Evolutionary conservation across 2,888 invertebrate species (phyloP).

Genomic region (Clusia tigrina): DNA sequence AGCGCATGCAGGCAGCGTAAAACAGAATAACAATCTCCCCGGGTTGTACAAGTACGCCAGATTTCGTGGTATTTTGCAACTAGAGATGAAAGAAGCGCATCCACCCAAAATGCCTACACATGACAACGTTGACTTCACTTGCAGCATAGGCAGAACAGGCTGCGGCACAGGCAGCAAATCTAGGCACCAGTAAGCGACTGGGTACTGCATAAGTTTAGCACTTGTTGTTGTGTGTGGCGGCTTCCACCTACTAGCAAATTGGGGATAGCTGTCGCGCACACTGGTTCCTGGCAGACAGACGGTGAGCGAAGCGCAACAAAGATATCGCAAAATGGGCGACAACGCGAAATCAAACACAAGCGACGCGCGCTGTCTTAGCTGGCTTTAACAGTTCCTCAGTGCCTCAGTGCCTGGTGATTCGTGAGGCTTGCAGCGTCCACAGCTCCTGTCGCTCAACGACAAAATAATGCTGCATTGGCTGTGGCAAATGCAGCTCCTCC

Average conservation of each 20-base stretch:
- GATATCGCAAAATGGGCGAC: constrained; percentile 35
- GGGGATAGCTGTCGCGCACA: background rate
- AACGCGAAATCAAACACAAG: constrained; percentile 32
- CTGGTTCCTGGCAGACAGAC: background rate
- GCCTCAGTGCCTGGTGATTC: no score
- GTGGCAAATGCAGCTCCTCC: constrained; percentile 7
- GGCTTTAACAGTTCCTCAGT: no score
- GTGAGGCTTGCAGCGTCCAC: background rate
- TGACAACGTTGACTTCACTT: background rate
- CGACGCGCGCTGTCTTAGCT: constrained; percentile 5
- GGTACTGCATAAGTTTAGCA: constrained; percentile 2
- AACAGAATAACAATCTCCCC: constrained; percentile 4
- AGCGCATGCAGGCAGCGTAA: background rate
- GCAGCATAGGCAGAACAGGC: background rate
- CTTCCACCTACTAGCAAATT: constrained; percentile 10
- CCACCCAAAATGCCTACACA: background rate
- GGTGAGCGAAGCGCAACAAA: constrained; percentile 10
- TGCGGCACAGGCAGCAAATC: background rate
- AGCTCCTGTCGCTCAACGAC: constrained; percentile 10
- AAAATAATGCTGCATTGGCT: background rate
- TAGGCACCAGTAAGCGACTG: no score
- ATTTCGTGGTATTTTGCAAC: constrained; percentile 8
- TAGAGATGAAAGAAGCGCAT: background rate
- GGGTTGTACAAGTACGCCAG: constrained; percentile 12
- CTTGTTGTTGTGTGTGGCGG: constrained; percentile 2